Base-by-base conservation (phyloP, 2,888 invertebrate genomes). In the Drosophila tripunctata region DNA sequence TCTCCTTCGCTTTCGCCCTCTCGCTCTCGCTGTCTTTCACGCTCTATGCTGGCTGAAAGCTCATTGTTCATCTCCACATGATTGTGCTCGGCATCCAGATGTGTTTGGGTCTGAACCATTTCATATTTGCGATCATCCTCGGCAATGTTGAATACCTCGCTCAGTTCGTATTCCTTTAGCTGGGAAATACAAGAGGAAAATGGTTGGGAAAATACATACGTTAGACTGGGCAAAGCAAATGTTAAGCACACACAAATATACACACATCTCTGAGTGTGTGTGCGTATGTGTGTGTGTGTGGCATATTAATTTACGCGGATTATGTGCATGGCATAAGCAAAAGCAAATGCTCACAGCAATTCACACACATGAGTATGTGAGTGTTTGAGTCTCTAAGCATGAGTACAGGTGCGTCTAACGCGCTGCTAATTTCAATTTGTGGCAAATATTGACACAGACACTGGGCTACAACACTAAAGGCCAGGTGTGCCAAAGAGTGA, bases 141-240 rank as follows among this genome's bases (percentile, higher is more conserved):
- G 78, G 93, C 93, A 88, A 95, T 95, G 92, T 96, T 96, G 92
- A 96, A 96, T 72, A 96, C 96, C 92, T 96, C 96, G 75, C 96
- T 95, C 76, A 97, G 92, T 90, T 96, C 96, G 93, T 97, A 97
- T 92, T 97, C 96, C 87, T 95, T 96, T 72, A 96, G 93, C 96
- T 97, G 44, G 15, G 7, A 50, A 15, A 51, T 21, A 41, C 7
- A 40, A 6, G n/a, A 21, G n/a, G 33, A 6, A 44, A 68, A 36
- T 43, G 35, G 10, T 27, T 21, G 10, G 36, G 22, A 19, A n/a
- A 30, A 47, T 31, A 33, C 45, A n/a, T n/a, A n/a, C 36, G 51
- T 62, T 17, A 19, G 41, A 52, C 57, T 56, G 43, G 40, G 35
- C 57, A 57, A 38, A 61, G 65, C 54, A 72, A 75, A 83, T 68